phyloP scores from a whole-genome alignment of 2,113 vertebrate genomes.

The Eretmochelys imbricata region DNA sequence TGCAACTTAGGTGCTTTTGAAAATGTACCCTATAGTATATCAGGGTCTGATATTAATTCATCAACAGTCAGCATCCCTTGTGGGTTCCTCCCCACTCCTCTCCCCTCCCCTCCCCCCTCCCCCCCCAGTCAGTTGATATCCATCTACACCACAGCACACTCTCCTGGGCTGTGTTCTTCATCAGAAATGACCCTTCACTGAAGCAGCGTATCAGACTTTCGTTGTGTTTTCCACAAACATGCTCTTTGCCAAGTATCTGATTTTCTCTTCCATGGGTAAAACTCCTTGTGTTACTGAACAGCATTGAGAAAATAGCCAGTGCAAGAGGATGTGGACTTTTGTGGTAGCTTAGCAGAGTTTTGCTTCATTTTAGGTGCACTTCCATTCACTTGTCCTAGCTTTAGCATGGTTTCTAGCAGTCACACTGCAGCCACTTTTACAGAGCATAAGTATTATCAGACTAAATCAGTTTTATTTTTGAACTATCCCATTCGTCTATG shows the following conservation, averaged over 20 bases:
- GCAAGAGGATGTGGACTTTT: neutral
- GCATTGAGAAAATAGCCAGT: neutral
- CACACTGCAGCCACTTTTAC: neutral
- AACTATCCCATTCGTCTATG: neutral
- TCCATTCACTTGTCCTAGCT: neutral
- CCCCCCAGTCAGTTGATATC: neutral
- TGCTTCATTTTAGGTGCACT: neutral
- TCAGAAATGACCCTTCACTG: neutral
- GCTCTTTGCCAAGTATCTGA: neutral
- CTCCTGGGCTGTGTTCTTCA: neutral
- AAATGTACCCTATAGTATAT: neutral
- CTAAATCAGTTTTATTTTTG: neutral
- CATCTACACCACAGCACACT: neutral
- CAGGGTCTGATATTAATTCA: neutral
- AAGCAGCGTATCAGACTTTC: neutral
- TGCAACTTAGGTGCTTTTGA: neutral
- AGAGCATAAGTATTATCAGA: neutral
- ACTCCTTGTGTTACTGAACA: neutral
- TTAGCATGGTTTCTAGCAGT: neutral
- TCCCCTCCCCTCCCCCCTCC: too few relatives aligned
- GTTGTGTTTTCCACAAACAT: neutral
- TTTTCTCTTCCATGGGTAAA: neutral
- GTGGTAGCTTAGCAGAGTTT: neutral
- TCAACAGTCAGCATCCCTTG: neutral
- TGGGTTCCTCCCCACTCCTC: neutral